These are phyloP conservation scores for Cydia pomonella DNA, from an alignment of 1,140 invertebrate species.

Conservation along the genomic window DNA sequence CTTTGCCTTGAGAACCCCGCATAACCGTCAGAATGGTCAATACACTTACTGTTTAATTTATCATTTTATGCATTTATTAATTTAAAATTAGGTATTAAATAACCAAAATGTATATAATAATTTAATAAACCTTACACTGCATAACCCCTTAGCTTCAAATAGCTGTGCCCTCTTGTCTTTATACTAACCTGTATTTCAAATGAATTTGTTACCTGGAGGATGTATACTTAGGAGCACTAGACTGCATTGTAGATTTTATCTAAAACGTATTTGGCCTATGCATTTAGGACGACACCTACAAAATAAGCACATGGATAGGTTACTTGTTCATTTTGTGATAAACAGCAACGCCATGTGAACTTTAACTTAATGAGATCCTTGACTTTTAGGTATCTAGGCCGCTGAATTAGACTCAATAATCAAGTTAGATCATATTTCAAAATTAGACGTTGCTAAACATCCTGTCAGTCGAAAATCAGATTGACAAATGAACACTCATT, in stretches of 20 bases:
- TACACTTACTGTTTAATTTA: not conserved
- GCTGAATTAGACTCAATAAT: constrained; percentile 7
- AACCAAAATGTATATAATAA: no score
- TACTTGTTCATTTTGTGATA: not conserved
- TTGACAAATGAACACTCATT: not conserved
- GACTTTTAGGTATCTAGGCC: constrained; percentile 28
- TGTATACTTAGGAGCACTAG: not conserved
- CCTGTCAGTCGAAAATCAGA: not conserved
- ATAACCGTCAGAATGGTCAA: constrained; percentile 5
- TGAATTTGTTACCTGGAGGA: no score
- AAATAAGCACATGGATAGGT: not conserved
- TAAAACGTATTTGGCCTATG: not conserved
- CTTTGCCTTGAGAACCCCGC: not conserved
- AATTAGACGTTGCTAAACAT: constrained; percentile 2
- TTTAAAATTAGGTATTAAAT: no score
- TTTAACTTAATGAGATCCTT: constrained; percentile 31
- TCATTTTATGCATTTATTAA: no score
- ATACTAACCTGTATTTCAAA: no score
- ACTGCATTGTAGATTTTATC: not conserved
- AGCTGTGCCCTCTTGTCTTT: no score
- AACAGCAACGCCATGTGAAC: not conserved
- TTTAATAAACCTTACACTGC: no score
- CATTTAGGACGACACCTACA: not conserved
- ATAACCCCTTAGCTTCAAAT: no score
- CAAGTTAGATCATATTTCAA: constrained; percentile 17